A percentile compares a stretch with the other conserved stretches of the same genome.
Conservation (phyloP, 2,113 vertebrate species). For the Phyllopteryx taeniolatus region DNA sequence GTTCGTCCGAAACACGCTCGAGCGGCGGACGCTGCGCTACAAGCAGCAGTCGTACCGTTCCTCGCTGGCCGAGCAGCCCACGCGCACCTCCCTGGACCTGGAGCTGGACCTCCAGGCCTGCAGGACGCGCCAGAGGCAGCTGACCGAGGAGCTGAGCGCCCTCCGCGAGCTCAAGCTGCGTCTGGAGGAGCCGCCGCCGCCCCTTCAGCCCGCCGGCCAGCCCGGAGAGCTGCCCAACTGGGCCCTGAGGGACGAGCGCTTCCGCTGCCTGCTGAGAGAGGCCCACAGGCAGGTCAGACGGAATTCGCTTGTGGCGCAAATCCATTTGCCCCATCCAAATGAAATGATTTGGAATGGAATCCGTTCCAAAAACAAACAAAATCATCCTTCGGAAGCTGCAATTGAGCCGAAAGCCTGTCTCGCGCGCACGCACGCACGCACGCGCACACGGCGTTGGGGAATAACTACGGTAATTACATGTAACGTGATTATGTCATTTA, state of each 20-base stretch:
- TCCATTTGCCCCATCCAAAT: no score
- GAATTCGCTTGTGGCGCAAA: no score
- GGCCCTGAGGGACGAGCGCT: slow-evolving; percentile 90
- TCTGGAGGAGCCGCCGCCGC: slow-evolving; percentile 84
- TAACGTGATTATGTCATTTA: no score
- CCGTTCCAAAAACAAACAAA: no score
- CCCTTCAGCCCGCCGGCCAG: slow-evolving; percentile 55
- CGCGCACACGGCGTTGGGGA: no score
- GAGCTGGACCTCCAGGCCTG: slow-evolving; percentile 99
- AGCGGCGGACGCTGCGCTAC: slow-evolving; percentile 88
- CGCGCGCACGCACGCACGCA: no score
- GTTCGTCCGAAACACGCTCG: slow-evolving; percentile 92
- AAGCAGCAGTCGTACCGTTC: slow-evolving; percentile 92
- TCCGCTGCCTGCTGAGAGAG: slow-evolving; percentile 85
- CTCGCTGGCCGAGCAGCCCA: slow-evolving; percentile 89
- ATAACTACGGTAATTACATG: no score
- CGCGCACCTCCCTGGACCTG: slow-evolving; percentile 96
- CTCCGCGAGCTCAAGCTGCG: slow-evolving; percentile 89
- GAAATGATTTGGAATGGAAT: no score
- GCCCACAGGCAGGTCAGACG: slow-evolving; percentile 90
- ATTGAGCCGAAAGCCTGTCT: no score
- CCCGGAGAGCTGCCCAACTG: slow-evolving; percentile 84
- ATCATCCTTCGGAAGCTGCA: no score
- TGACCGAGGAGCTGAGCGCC: slow-evolving; percentile 88
- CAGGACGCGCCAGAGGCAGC: slow-evolving; percentile 89